Evolutionary conservation across 2,797 vertebrate genomes (phyloP), one percentile per base, ranked within the genome.

Genomic region (Oreochromis grahami): DNA sequence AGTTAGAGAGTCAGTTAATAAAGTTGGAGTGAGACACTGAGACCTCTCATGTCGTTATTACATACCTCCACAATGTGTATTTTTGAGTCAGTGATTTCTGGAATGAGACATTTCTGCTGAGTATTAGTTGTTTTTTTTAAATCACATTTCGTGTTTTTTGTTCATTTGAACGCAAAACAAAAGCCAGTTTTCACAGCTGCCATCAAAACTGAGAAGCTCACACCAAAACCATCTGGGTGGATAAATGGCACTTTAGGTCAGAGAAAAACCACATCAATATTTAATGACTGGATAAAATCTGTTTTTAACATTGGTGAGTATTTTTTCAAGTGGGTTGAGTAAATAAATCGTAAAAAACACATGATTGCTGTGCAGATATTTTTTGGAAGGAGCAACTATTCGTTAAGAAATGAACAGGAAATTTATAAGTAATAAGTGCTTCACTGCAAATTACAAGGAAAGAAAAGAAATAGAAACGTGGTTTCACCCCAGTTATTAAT

Each of bases 71-170:
- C n/a, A n/a, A n/a, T n/a, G 26, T 29, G 12, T 0, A 50, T 32
- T 74, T 74, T 29, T 50, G 43, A 50, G 45, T 32, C 26, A 4
- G 4, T 32, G 26, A 50, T 50, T 48, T 13, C 14, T 50, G 1
- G 0, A 74, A 13, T 48, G 68, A 74, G 43, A 50, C 24, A 32
- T 74, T 74, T 50, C 43, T 74, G 17, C 17, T 32, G 10, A 50
- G 0, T 8, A 29, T 29, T 32, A 48, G 1, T 8, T 10, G 0
- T 3, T 12, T 48, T 41, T 41, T 48, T 26, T 0, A 0, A 26
- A 48, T 48, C 43, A 19, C 0, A 50, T 50, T 48, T 74, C 0
- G 0, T 50, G 43, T 74, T 50, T 50, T 74, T 74, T 43, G 38
- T 70, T 70, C 7, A 50, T 74, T 74, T 50, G 26, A 50, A 29